These are phyloP conservation scores for Synanthedon myopaeformis DNA, from an alignment of 2,888 invertebrate genomes.

Conservation along the genomic window DNA sequence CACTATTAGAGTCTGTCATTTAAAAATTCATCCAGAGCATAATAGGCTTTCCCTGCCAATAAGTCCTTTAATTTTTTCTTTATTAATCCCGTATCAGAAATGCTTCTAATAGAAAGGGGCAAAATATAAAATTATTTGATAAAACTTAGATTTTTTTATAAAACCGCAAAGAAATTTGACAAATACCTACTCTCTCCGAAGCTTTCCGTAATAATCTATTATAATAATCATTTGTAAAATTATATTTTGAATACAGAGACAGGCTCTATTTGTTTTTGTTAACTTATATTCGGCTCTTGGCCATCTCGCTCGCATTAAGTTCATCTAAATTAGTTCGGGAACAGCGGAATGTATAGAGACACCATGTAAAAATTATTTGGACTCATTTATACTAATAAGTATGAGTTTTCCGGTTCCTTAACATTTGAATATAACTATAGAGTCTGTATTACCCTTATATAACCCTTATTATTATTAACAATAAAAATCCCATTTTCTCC, in stretches of 20 bases:
- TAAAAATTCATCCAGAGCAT: no score
- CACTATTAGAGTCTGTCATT: no score
- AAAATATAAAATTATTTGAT: no score
- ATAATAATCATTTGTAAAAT: slow-evolving; percentile 30
- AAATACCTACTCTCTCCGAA: background rate
- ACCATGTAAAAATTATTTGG: background rate
- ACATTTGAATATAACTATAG: background rate
- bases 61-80: no score
- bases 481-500: background rate
- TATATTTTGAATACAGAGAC: slow-evolving; percentile 27
- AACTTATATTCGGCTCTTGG: slow-evolving; percentile 29
- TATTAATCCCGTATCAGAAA: no score
- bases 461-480: no score
- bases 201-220: slow-evolving; percentile 16
- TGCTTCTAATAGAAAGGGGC: no score
- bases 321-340: slow-evolving; percentile 34
- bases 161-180: no score
- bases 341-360: background rate
- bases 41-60: no score
- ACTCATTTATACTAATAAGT: no score
- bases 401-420: no score
- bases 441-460: background rate
- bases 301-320: slow-evolving; percentile 28
- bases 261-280: slow-evolving; percentile 44
- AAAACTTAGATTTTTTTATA: no score